Evolutionary conservation across 2,113 vertebrate genomes (phyloP).

Genomic region (Pithys albifrons): DNA sequence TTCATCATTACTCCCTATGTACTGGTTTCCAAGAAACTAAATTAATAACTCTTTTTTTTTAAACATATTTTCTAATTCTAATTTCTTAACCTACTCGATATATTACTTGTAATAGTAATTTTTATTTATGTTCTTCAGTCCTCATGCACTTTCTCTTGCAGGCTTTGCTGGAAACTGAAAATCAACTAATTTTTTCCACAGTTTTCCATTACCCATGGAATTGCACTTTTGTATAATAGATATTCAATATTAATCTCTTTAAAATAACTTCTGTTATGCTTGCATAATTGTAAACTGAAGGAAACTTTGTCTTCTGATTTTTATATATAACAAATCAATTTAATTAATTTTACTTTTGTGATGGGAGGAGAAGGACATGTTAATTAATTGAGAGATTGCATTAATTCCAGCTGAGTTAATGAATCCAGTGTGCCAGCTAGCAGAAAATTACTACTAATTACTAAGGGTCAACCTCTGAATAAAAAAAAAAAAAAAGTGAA

Average conservation of each 20-base stretch:
- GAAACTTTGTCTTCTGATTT: background rate
- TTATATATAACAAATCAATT: background rate
- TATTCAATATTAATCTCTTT: background rate
- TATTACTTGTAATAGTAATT: background rate
- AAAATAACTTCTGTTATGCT: background rate
- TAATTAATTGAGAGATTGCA: background rate
- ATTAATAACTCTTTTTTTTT: background rate
- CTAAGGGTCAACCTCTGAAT: background rate
- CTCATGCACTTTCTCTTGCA: background rate
- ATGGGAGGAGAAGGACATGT: background rate
- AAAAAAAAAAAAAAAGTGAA: background rate
- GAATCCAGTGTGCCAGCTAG: background rate
- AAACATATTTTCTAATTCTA: background rate
- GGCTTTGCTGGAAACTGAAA: background rate
- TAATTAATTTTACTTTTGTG: background rate
- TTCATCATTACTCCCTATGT: background rate
- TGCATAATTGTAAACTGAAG: background rate
- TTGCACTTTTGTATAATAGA: background rate
- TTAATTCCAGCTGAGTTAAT: background rate
- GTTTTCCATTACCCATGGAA: background rate
- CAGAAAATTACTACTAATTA: constrained; percentile 7
- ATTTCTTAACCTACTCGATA: background rate
- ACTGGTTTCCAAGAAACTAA: background rate
- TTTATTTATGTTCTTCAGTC: background rate
- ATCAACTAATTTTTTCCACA: background rate